These are phyloP conservation scores for Chamaetylas fuelleborni DNA, from an alignment of 2,113 vertebrate species.

Conservation along the genomic window DNA sequence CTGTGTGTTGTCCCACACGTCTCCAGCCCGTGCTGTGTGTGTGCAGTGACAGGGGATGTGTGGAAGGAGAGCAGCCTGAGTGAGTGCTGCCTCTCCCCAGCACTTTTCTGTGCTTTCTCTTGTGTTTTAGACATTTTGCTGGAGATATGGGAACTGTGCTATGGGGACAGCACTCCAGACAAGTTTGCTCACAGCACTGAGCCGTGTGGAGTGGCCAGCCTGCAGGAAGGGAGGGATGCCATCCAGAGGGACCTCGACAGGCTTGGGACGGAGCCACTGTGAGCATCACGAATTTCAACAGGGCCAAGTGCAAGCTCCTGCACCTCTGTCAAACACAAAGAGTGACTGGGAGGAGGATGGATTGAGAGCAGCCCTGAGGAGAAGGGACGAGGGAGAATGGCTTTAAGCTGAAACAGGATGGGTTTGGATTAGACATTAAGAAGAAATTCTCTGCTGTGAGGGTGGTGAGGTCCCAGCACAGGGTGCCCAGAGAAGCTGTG, in stretches of 20 bases:
- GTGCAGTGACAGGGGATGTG: accelerated
- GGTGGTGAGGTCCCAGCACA: accelerated
- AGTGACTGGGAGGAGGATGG: background rate
- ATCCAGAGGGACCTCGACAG: background rate
- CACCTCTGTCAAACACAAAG: background rate
- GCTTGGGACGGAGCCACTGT: accelerated
- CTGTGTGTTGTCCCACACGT: background rate
- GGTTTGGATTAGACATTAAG: accelerated
- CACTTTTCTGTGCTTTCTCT: background rate
- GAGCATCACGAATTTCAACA: background rate
- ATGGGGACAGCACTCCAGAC: background rate
- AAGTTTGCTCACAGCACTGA: background rate
- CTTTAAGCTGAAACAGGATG: background rate
- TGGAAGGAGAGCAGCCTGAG: background rate
- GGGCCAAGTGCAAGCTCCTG: background rate
- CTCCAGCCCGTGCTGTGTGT: background rate
- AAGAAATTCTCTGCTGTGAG: background rate
- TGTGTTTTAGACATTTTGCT: background rate
- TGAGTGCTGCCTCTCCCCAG: accelerated
- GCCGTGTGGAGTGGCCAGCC: background rate
- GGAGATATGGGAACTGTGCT: background rate
- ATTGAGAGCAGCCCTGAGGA: background rate
- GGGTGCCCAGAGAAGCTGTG: background rate
- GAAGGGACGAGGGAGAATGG: background rate
- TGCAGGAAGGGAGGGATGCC: accelerated